These are phyloP conservation scores for Ivindomyrus marchei DNA, from an alignment of 2,113 vertebrate species.

Conservation along the genomic window DNA sequence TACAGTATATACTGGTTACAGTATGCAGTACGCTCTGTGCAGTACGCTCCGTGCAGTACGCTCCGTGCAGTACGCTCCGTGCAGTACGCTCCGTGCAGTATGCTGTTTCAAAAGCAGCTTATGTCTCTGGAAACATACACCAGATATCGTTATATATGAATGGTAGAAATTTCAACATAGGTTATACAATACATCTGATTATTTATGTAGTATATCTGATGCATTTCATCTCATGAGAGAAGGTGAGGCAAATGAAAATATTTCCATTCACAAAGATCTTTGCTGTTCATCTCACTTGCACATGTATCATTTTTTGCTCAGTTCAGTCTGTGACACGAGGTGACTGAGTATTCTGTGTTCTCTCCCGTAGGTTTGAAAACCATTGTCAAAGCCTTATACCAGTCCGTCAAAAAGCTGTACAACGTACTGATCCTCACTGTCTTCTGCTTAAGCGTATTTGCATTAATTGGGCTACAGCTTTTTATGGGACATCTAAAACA, in stretches of 20 bases:
- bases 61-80: background rate
- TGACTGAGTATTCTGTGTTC: background rate
- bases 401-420: conserved; percentile 94
- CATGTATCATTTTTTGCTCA: background rate
- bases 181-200: background rate
- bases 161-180: conserved; percentile 6
- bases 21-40: background rate
- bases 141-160: conserved; percentile 11
- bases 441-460: conserved; percentile 96
- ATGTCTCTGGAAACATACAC: background rate
- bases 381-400: conserved; percentile 91
- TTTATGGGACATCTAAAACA: conserved; percentile 93
- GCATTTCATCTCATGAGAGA: background rate
- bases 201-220: background rate
- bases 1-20: background rate
- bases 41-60: background rate
- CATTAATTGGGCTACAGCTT: conserved; percentile 88
- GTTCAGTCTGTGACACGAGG: background rate
- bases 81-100: background rate
- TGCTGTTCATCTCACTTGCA: background rate
- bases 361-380: conserved; percentile 81
- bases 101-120: background rate
- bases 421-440: conserved; percentile 98
- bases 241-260: background rate
- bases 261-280: background rate